These are phyloP conservation scores for Cartodere bifasciata DNA, from an alignment of 2,888 invertebrate species.

Conservation along the genomic window DNA sequence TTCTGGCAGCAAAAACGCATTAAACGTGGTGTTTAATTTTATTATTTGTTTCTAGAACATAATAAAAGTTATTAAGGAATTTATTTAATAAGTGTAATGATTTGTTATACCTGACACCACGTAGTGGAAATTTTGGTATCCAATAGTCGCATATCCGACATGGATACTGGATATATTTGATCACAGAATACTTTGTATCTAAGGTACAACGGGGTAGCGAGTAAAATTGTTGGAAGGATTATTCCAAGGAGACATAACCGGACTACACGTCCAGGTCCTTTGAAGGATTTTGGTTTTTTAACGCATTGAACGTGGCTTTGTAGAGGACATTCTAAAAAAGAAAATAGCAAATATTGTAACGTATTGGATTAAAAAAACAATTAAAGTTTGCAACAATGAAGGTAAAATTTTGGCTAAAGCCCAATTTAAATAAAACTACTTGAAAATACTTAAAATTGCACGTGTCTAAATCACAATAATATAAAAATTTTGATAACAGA, in stretches of 20 bases:
- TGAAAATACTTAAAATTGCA: too few species aligned
- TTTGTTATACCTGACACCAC: slow-evolving; percentile 58
- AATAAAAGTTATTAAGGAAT: slow-evolving; percentile 1
- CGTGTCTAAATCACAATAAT: too few species aligned
- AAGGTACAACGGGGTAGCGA: slow-evolving; percentile 56
- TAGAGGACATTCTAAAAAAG: slow-evolving; percentile 1
- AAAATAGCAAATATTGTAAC: too few species aligned
- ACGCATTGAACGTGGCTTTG: neutral
- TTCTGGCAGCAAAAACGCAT: slow-evolving; percentile 56
- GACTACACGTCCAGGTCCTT: slow-evolving; percentile 46
- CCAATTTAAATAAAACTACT: too few species aligned
- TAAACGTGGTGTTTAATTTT: slow-evolving; percentile 59
- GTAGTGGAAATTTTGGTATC: slow-evolving; percentile 63
- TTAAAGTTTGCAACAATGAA: too few species aligned
- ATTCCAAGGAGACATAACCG: slow-evolving; percentile 51
- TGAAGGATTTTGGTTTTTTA: slow-evolving; percentile 14
- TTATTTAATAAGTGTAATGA: neutral
- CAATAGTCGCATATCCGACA: slow-evolving; percentile 63
- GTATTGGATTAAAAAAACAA: too few species aligned
- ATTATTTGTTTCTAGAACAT: slow-evolving; percentile 50
- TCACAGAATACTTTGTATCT: slow-evolving; percentile 57
- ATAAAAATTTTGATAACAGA: too few species aligned
- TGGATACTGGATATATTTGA: slow-evolving; percentile 58
- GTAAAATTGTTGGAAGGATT: slow-evolving; percentile 50
- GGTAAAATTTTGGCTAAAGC: too few species aligned